Evolutionary conservation across 1,140 invertebrate species (phyloP).

Genomic region (Drosophila arawakana): DNA sequence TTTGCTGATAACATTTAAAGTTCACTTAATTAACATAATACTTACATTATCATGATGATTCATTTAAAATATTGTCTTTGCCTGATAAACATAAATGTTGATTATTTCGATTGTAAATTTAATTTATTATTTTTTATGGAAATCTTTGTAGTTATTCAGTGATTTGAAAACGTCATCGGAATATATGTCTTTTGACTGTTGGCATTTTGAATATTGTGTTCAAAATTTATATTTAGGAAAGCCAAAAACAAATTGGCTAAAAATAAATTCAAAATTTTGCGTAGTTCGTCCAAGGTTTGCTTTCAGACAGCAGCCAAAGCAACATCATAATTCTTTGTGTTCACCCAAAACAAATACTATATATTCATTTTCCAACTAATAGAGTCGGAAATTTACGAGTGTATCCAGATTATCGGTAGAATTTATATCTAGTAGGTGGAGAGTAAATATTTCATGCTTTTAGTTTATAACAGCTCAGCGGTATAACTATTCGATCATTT

Average conservation of each 20-base stretch:
- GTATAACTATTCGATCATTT: no score
- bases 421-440: no score
- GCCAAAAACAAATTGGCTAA: constrained; percentile 51
- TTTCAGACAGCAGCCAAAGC: constrained; percentile 1
- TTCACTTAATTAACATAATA: no score
- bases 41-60: no score
- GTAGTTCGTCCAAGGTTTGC: constrained; percentile 61
- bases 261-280: constrained; percentile 57
- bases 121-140: neutral
- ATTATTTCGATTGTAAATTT: constrained; percentile 1
- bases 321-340: constrained; percentile 14
- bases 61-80: neutral
- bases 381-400: neutral
- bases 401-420: neutral
- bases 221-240: constrained; percentile 25
- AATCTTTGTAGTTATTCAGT: constrained; percentile 1
- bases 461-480: no score
- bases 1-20: no score
- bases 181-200: constrained; percentile 12
- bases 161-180: constrained; percentile 1
- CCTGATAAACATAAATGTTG: constrained; percentile 15
- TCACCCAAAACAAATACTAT: constrained; percentile 19
- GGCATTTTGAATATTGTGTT: constrained; percentile 4
- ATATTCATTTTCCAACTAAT: neutral
- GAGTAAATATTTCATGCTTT: no score